Base-by-base conservation (phyloP, 1,140 invertebrate species). In the Drosophila grimshawi region DNA sequence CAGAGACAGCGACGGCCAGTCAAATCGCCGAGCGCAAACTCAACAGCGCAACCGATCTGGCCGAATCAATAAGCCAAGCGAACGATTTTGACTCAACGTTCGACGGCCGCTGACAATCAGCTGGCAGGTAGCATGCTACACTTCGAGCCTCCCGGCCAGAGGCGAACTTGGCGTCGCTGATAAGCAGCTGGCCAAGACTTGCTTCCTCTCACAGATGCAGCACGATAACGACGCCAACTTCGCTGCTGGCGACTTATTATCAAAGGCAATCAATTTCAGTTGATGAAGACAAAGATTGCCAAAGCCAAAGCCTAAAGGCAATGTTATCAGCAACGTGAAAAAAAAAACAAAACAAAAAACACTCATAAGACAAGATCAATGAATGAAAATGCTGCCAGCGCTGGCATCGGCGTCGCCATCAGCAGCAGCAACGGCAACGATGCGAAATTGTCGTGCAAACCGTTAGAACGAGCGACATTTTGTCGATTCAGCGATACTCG, bases 401-500 rank as follows among this genome's bases (percentile, higher is more conserved):
- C 32, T 37, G 32, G 10, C 69, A 7, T 30, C 30, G 30, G 3
- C 41, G 19, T 33, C 19, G 7, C 3, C 60, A n/a, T 33, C 51
- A 27, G n/a, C 70, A 10, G 30, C 30, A 11, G 6, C 56, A 19
- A 27, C 8, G 19, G n/a, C 49, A 30, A n/a, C 33, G 46, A 39
- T 48, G 19, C 63, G 19, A 45, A 49, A 43, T 41, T 32, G 32
- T 61, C 62, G 52, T 66, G 55, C 53, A 43, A 67, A 86, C 78
- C 76, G 81, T 82, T 83, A 82, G 71, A 82, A 82, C 66, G 61
- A 57, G 53, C 49, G 29, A 37, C 45, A 41, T 41, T n/a, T n/a
- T n/a, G n/a, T n/a, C n/a, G 39, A 33, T 60, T 56, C 60, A 60
- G 30, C 33, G 29, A 45, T 29, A n/a, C 41, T 69, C 52, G 27